phyloP scores from a whole-genome alignment of 2,888 invertebrate genomes.

The Drosophila picticornis region DNA sequence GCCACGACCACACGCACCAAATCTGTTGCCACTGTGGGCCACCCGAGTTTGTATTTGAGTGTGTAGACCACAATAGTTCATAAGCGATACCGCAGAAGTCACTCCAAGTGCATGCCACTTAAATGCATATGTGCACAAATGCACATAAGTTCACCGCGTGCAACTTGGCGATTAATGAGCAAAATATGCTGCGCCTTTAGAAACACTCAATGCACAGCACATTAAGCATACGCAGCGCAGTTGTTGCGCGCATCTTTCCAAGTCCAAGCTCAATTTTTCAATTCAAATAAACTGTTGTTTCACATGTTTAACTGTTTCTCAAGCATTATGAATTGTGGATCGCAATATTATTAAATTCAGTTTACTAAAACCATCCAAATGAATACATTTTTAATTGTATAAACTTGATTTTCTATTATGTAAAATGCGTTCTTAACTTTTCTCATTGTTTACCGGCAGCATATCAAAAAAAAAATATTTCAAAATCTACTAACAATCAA shows the following conservation, averaged over 20 bases:
- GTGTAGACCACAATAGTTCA: constrained; percentile 67
- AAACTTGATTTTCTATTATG: neutral
- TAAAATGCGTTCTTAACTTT: neutral
- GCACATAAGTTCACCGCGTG: constrained; percentile 47
- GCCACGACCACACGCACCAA: constrained; percentile 21
- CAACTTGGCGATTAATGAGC: constrained; percentile 33
- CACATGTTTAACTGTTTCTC: neutral
- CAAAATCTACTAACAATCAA: neutral
- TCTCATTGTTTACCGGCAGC: neutral
- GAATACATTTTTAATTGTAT: too few relatives aligned
- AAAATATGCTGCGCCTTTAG: constrained; percentile 22
- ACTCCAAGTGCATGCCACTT: constrained; percentile 64
- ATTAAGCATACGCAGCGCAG: constrained; percentile 26
- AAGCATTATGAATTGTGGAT: neutral
- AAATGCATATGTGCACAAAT: constrained; percentile 20
- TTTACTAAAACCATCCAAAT: neutral
- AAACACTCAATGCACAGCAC: neutral
- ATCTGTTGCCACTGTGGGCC: constrained; percentile 6
- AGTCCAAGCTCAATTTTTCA: neutral
- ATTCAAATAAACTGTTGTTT: neutral
- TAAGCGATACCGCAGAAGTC: constrained; percentile 75
- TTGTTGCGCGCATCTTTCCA: constrained; percentile 8
- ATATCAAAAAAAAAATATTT: neutral
- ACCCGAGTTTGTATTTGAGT: constrained; percentile 9
- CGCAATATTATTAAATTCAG: neutral